These are phyloP conservation scores for Cancer borealis DNA, from an alignment of 2,888 invertebrate species.

Conservation along the genomic window DNA sequence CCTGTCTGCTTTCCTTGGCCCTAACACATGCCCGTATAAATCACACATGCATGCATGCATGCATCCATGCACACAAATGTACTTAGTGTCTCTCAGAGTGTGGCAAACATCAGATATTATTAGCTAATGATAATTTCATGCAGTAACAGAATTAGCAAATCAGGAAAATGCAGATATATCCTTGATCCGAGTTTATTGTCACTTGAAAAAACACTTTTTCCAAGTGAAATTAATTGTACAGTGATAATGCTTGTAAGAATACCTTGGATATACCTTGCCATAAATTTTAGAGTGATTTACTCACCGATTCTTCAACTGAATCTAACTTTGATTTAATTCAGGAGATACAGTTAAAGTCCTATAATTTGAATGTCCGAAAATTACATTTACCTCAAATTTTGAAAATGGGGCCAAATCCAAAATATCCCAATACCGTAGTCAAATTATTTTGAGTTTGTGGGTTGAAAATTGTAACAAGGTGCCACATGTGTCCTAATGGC, in stretches of 20 bases:
- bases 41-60: background rate
- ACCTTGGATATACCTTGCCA: background rate
- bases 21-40: background rate
- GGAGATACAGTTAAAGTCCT: too few relatives aligned
- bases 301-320: background rate
- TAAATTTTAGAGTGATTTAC: background rate
- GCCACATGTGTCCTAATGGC: too few relatives aligned
- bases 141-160: background rate
- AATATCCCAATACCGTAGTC: too few relatives aligned
- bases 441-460: too few relatives aligned
- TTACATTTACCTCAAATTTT: too few relatives aligned
- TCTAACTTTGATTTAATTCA: background rate
- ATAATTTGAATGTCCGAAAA: too few relatives aligned
- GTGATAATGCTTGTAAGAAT: background rate
- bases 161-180: background rate
- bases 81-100: background rate
- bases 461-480: too few relatives aligned
- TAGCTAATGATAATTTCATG: background rate
- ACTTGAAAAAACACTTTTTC: background rate
- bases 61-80: background rate
- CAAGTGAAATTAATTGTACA: background rate
- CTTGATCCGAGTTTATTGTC: background rate
- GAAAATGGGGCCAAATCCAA: too few relatives aligned
- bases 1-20: background rate
- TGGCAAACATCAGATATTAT: background rate